Percentiles rank a stretch among this genome's conserved stretches.
phyloP scores from a whole-genome alignment of 2,888 invertebrate species.

The Epistrophella euchroma region DNA sequence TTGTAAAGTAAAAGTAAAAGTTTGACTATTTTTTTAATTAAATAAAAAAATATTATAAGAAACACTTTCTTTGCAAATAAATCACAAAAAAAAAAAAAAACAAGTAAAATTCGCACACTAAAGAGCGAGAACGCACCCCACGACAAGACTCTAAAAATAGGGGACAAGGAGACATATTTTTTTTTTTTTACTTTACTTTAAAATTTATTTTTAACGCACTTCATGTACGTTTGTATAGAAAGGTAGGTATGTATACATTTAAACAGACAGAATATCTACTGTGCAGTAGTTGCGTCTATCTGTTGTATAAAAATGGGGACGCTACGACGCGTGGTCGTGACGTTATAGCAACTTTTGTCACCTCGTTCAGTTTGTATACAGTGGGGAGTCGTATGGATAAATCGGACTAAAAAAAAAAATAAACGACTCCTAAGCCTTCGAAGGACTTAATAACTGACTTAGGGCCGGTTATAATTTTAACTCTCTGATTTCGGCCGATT shows the following conservation, averaged over 20 bases:
- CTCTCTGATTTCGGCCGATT: no score
- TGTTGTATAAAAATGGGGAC: conserved; percentile 45
- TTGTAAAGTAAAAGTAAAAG: no score
- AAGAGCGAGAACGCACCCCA: conserved; percentile 30
- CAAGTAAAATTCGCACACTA: conserved; percentile 36
- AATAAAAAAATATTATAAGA: not conserved
- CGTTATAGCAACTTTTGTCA: conserved; percentile 26
- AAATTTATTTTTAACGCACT: conserved; percentile 61
- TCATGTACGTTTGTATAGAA: conserved; percentile 30
- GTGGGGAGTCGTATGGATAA: not conserved
- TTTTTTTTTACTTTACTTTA: conserved; percentile 15
- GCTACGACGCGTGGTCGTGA: conserved; percentile 58
- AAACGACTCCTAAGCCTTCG: no score
- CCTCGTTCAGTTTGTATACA: conserved; percentile 13
- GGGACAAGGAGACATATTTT: conserved; percentile 19
- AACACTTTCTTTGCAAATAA: conserved; percentile 25
- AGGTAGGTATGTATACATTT: not conserved
- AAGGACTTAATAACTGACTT: no score
- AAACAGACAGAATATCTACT: conserved; percentile 33
- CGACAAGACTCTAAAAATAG: conserved; percentile 64
- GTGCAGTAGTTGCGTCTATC: conserved; percentile 49
- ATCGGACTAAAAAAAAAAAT: not conserved
- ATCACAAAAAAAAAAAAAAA: conserved; percentile 15
- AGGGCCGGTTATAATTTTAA: no score
- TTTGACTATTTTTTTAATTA: not conserved